Evolutionary conservation across 2,797 vertebrate species (phyloP).

Genomic region (Taeniopygia guttata): DNA sequence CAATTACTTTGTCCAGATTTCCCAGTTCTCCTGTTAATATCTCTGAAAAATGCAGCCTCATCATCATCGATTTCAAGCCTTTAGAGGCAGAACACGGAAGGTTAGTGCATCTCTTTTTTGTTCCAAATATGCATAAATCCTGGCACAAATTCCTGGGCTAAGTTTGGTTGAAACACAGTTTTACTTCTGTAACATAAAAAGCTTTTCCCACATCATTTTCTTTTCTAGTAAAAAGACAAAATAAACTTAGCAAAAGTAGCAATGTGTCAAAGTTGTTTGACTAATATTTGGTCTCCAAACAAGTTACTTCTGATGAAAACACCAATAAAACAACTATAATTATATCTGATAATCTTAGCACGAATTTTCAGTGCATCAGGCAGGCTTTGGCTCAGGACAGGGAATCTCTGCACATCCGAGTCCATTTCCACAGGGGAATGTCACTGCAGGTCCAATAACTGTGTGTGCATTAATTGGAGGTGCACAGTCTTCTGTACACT

Average conservation of each 20-base stretch:
- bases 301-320: not conserved
- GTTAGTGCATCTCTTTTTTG: not conserved
- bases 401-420: not conserved
- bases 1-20: not conserved
- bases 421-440: not conserved
- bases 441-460: no score
- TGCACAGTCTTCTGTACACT: no score
- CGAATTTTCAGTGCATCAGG: not conserved
- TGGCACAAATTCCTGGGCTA: not conserved
- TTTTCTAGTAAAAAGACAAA: not conserved
- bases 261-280: not conserved
- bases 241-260: not conserved
- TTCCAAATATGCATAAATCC: not conserved
- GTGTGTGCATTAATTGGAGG: not conserved
- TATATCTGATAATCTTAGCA: not conserved
- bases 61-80: not conserved
- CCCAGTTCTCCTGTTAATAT: not conserved
- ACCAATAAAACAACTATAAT: not conserved
- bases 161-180: not conserved
- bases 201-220: rapidly evolving
- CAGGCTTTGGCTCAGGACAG: not conserved
- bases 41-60: not conserved
- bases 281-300: no score
- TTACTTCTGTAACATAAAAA: not conserved
- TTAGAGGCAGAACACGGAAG: not conserved